Evolutionary conservation across 1,140 invertebrate species (phyloP), one percentile per base, ranked within the genome.

Genomic region (Pseudomyrmex concolor): DNA sequence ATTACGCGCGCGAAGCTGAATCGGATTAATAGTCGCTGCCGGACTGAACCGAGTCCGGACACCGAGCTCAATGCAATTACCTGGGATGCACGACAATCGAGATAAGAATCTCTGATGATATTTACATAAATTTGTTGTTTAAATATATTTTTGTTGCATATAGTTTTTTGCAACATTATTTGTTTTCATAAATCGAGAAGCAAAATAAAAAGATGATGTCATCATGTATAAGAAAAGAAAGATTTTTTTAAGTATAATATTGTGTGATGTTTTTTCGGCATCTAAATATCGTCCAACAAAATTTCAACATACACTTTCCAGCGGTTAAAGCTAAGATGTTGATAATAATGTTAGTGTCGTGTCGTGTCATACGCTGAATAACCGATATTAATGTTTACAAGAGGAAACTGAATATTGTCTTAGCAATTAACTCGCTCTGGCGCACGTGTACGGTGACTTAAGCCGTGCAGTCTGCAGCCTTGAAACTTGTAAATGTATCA

Each of bases 1-100:
- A 80, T 80, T 71, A 71, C 76, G 55, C 62, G 73, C 54, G 73
- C 54, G 76, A 78, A 57, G 25, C 51, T n/a, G 76, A 77, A 80
- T 80, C 66, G 76, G 55, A 80, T 80, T 80, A 80, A 80, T 70
- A 70, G 76, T 12, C 63, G 9, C n/a, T 22, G 34, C 12, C 25
- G 62, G 22, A 48, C 43, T n/a, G n/a, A 7, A 34, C 34, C 3
- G 66, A n/a, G 76, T 1, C 43, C 7, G 66, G 54, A 80, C 76
- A 34, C 7, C 76, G 64, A 48, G 67, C 54, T 80, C 55, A 71
- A 80, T 80, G 55, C 67, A 80, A 80, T 80, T 80, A 80, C 48
- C 51, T 9, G 64, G 54, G 76, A 57, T 12, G 63, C n/a, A 9
- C 71, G 22, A 25, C 43, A n/a, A 15, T 22, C 45, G 73, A 51